phyloP scores from a whole-genome alignment of 2,888 invertebrate species.

The Malthinus seriepunctatus region DNA sequence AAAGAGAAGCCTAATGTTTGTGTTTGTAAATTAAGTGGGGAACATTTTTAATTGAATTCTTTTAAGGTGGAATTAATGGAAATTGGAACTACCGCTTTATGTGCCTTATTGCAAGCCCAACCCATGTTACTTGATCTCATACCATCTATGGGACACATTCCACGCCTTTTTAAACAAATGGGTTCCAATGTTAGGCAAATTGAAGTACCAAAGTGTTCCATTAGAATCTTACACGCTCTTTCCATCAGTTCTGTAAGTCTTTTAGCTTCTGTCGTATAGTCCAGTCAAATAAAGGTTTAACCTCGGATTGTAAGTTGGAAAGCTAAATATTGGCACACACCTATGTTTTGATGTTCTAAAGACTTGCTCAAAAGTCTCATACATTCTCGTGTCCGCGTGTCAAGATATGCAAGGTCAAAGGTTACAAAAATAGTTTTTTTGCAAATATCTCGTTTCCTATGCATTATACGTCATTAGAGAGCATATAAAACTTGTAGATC shows the following conservation, averaged over 20 bases:
- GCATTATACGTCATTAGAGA: no score
- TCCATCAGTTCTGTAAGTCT: conserved; percentile 76
- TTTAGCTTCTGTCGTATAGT: background rate
- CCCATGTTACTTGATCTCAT: conserved; percentile 85
- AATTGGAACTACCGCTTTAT: conserved; percentile 80
- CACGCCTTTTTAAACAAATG: conserved; percentile 77
- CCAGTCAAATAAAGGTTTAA: no score
- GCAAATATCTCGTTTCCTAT: no score
- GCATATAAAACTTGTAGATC: no score
- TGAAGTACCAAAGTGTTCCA: conserved; percentile 74
- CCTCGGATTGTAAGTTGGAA: no score
- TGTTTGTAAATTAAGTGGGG: conserved; percentile 13
- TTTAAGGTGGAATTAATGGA: conserved; percentile 75
- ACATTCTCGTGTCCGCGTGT: no score
- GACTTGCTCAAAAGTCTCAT: no score
- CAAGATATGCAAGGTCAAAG: no score
- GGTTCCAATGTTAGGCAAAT: conserved; percentile 60
- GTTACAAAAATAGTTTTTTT: no score
- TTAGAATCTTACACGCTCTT: conserved; percentile 86
- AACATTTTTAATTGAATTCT: conserved; percentile 10
- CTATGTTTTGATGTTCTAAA: no score
- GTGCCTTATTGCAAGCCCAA: conserved; percentile 82
- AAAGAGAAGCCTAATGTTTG: conserved; percentile 74
- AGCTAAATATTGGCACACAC: no score
- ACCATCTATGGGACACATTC: conserved; percentile 87